Percentiles rank a stretch among this genome's conserved stretches.
These are phyloP conservation scores for Halictus ligatus DNA, from an alignment of 2,888 invertebrate species.

Conservation along the genomic window DNA sequence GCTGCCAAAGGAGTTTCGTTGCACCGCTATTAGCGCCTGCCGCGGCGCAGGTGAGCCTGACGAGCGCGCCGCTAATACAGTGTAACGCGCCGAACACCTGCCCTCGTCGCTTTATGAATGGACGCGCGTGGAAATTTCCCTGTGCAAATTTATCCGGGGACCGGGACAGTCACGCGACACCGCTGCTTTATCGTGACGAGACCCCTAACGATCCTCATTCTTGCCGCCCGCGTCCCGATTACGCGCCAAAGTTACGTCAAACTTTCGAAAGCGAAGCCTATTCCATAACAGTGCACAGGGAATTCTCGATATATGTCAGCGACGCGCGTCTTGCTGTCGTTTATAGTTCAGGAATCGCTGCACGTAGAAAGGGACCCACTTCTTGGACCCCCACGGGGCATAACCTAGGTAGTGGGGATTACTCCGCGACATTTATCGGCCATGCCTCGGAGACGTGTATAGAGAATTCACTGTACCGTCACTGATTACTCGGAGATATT, in stretches of 20 bases:
- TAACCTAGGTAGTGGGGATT: no score
- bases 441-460: no score
- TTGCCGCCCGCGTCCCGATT: neutral
- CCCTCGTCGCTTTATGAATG: constrained; percentile 57
- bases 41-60: constrained; percentile 13
- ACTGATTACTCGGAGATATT: no score
- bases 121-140: neutral
- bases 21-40: constrained; percentile 36
- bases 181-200: constrained; percentile 32
- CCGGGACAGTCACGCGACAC: constrained; percentile 63
- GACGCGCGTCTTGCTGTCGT: no score
- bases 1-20: constrained; percentile 60
- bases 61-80: constrained; percentile 2
- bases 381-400: no score
- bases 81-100: constrained; percentile 35
- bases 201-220: neutral
- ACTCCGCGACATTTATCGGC: no score
- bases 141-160: constrained; percentile 52
- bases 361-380: no score
- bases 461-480: no score
- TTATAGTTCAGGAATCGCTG: no score
- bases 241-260: neutral
- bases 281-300: no score
- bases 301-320: no score
- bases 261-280: no score